A percentile compares a stretch with the other conserved stretches of the same genome.
phyloP scores from a whole-genome alignment of 2,113 vertebrate genomes.

The Edolisoma coerulescens region DNA sequence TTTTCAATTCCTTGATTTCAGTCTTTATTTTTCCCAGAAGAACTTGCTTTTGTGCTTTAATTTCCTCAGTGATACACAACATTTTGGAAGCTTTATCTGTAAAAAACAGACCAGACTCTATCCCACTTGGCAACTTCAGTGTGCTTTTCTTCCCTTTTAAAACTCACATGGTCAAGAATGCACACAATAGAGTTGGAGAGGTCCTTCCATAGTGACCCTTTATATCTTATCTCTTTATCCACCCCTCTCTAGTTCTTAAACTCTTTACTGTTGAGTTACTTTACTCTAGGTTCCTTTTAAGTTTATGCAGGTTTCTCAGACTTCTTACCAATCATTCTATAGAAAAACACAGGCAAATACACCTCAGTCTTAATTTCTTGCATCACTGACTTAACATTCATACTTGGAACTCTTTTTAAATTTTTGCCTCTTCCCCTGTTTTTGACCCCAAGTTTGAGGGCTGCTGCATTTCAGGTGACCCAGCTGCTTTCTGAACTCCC shows the following conservation, averaged over 20 bases:
- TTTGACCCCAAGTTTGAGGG: neutral
- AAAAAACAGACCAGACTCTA: neutral
- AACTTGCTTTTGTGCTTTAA: neutral
- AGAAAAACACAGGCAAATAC: neutral
- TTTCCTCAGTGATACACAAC: neutral
- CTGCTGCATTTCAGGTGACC: neutral
- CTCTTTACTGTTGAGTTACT: neutral
- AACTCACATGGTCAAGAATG: neutral
- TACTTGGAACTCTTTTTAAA: neutral
- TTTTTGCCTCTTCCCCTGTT: neutral
- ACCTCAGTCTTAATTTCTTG: neutral
- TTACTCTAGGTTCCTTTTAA: neutral
- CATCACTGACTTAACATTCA: neutral
- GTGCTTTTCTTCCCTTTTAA: neutral
- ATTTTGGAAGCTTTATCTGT: neutral
- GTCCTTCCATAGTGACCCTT: neutral
- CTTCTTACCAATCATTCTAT: neutral
- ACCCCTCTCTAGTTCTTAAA: neutral
- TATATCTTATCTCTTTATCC: neutral
- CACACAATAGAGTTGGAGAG: neutral
- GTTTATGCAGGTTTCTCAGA: neutral
- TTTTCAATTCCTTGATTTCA: neutral
- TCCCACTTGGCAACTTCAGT: neutral
- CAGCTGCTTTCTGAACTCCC: neutral
- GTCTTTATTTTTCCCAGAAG: slow-evolving; percentile 1